A percentile compares a stretch with the other conserved stretches of the same genome.
phyloP scores from a whole-genome alignment of 2,888 invertebrate species.

The Pristionchus mayeri region DNA sequence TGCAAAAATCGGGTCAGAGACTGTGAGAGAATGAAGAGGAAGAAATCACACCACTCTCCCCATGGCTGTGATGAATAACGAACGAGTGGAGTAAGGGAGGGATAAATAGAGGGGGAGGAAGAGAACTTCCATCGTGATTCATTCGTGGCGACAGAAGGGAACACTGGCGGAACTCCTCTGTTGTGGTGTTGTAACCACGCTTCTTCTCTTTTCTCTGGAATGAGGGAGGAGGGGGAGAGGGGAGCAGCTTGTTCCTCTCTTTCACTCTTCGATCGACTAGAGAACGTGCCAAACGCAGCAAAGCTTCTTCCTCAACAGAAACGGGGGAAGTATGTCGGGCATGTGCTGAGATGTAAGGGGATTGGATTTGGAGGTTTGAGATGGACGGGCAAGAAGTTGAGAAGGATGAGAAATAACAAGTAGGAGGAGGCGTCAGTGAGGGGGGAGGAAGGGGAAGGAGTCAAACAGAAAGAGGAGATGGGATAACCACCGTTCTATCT shows the following conservation, averaged over 20 bases:
- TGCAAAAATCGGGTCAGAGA: conserved; percentile 39
- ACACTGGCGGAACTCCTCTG: background rate
- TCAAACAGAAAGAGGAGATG: background rate
- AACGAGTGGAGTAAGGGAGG: background rate
- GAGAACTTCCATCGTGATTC: background rate
- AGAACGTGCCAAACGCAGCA: conserved; percentile 35
- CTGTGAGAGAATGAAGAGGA: background rate
- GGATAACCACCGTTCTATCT: background rate
- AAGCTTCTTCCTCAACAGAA: background rate
- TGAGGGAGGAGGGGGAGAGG: background rate
- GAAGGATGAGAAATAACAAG: conserved; percentile 38
- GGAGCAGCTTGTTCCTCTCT: background rate
- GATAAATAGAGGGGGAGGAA: conserved; percentile 3
- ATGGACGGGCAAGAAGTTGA: conserved; percentile 24
- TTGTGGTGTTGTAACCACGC: conserved; percentile 40
- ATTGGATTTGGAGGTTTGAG: conserved; percentile 8
- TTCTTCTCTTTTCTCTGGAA: conserved; percentile 20
- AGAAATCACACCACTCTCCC: conserved; percentile 39
- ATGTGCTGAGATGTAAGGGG: background rate
- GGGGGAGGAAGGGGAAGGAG: conserved; percentile 23
- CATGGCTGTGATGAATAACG: background rate
- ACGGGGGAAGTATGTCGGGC: background rate
- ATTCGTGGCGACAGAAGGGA: conserved; percentile 18
- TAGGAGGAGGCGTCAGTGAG: conserved; percentile 15
- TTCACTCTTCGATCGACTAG: conserved; percentile 25